phyloP scores from a whole-genome alignment of 2,113 vertebrate species.

The Bothrops jararaca region DNA sequence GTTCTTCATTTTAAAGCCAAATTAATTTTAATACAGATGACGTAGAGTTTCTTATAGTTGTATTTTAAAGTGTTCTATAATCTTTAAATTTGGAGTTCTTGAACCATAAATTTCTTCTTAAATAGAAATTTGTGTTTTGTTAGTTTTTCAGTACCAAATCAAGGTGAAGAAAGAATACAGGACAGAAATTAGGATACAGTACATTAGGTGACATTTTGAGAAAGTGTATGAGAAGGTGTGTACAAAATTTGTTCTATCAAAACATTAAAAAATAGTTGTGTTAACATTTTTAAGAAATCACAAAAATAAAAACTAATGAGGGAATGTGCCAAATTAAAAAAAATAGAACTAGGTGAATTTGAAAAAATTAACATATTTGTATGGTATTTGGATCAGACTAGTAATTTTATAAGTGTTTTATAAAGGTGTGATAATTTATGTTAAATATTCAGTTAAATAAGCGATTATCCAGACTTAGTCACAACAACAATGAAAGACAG shows the following conservation, averaged over 20 bases:
- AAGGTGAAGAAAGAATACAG: not conserved
- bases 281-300: not conserved
- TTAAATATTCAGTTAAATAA: not conserved
- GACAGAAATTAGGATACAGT: not conserved
- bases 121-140: not conserved
- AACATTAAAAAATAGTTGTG: not conserved
- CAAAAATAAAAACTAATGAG: not conserved
- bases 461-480: not conserved
- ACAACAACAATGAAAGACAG: not conserved
- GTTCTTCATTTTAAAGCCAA: not conserved
- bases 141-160: not conserved
- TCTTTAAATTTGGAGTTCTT: not conserved
- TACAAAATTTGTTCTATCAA: not conserved
- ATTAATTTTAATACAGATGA: not conserved
- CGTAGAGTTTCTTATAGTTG: not conserved
- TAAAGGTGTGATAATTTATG: not conserved
- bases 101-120: not conserved
- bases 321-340: not conserved
- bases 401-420: not conserved
- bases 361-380: not conserved
- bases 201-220: not conserved
- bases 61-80: not conserved
- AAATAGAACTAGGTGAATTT: not conserved
- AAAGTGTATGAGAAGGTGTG: not conserved
- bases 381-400: not conserved